A percentile compares a stretch with the other conserved stretches of the same genome.
Evolutionary conservation across 2,888 invertebrate species (phyloP).

Genomic region (Lochmaea crataegi): DNA sequence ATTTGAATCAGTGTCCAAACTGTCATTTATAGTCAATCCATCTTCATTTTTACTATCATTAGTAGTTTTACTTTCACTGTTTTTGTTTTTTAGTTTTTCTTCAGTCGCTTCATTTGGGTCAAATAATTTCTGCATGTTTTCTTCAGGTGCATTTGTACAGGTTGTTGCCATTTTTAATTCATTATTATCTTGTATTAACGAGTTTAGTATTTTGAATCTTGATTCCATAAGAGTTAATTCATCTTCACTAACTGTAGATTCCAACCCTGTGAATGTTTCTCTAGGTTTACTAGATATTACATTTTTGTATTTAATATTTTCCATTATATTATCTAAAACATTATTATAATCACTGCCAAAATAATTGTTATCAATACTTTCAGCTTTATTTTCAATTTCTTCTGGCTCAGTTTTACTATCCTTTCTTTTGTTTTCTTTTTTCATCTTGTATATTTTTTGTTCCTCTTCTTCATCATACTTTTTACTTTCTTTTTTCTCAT

Average conservation of each 20-base stretch:
- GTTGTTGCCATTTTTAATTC: background rate
- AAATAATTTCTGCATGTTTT: background rate
- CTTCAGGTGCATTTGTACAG: background rate
- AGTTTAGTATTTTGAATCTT: background rate
- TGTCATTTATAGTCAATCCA: background rate
- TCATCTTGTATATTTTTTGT: background rate
- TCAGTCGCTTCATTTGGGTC: background rate
- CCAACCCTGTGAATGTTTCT: background rate
- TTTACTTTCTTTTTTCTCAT: background rate
- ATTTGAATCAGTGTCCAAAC: background rate
- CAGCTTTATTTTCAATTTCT: background rate
- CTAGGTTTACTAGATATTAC: background rate
- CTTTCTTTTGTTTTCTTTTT: background rate
- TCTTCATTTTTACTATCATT: background rate
- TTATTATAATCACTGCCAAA: background rate
- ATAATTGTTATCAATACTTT: background rate
- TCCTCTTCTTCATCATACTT: background rate
- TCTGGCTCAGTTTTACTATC: background rate
- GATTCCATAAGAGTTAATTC: conserved; percentile 4
- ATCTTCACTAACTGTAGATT: background rate
- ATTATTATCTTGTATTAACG: background rate
- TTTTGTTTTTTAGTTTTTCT: background rate
- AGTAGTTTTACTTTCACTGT: background rate
- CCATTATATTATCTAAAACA: conserved; percentile 9
- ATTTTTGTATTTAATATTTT: conserved; percentile 1